Evolutionary conservation across 2,113 vertebrate genomes (phyloP), one percentile per base, ranked within the genome.

Genomic region (Neofelis nebulosa): DNA sequence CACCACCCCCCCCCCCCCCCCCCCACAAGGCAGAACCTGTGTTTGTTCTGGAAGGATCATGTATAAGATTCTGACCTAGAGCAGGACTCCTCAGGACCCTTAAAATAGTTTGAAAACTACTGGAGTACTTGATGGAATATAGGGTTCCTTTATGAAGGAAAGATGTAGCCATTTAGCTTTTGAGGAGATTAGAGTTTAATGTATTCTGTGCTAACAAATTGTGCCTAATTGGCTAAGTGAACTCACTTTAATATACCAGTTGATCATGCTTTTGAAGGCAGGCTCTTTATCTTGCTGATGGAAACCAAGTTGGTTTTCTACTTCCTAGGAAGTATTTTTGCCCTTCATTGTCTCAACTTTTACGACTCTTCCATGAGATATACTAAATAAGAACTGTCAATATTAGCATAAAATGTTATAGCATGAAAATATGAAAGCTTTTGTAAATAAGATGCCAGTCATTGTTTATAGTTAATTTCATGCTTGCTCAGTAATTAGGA

Each of bases 401-500:
- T 38, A 82, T 8, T 76, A 38, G 50, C 38, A 8, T 50, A 33
- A 78, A 83, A 69, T 25, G 27, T 63, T 73, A 68, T 19, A 84
- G 91, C 16, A 29, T 90, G 52, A 97, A 95, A 91, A 89, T 25
- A 91, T 27, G 27, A 96, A 86, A 13, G 29, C 29, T 73, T 89
- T 65, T 95, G 55, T 80, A 83, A 94, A 80, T 45, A 63, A 86
- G 38, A 23, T 87, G 52, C 91, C 78, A 89, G 27, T 78, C 91
- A 73, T 78, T 90, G 84, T 97, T 97, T 82, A 73, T 73, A 93
- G 91, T 79, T 84, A 89, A 65, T 94, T 94, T 94, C 69, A 79
- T 52, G 81, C 61, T 63, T 95, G 78, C 87, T 95, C 33, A 83
- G 78, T 88, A 45, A 88, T 71, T 84, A 97, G 87, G 36, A 68